Evolutionary conservation across 2,113 vertebrate genomes (phyloP).

Genomic region (Colius striatus): DNA sequence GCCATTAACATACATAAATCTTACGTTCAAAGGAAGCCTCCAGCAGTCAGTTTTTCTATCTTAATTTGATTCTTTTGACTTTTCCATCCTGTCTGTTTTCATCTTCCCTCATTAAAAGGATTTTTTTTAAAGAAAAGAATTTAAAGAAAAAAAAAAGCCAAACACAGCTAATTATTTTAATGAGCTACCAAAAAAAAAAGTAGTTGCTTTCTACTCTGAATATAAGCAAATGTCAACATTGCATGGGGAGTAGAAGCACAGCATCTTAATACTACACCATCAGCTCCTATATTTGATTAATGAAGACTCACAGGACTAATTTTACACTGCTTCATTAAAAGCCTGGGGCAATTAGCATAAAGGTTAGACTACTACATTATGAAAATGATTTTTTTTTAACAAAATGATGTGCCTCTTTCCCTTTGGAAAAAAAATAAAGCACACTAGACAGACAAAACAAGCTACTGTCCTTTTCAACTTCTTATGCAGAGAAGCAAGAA

Average conservation of each 20-base stretch:
- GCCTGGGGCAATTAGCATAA: conserved; percentile 63
- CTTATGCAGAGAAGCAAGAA: background rate
- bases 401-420: conserved; percentile 19
- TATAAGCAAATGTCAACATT: conserved; percentile 59
- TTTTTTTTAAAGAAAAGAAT: conserved; percentile 25
- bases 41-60: conserved; percentile 49
- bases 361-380: conserved; percentile 61
- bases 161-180: conserved; percentile 69
- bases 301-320: conserved; percentile 71
- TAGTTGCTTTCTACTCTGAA: conserved; percentile 26
- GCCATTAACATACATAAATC: conserved; percentile 36
- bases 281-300: conserved; percentile 67
- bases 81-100: conserved; percentile 50
- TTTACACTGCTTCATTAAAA: conserved; percentile 61
- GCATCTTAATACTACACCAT: conserved; percentile 7
- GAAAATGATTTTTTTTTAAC: conserved; percentile 4
- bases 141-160: background rate
- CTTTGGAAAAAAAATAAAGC: background rate
- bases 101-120: conserved; percentile 60
- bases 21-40: conserved; percentile 57
- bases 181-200: conserved; percentile 45
- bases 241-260: conserved; percentile 38
- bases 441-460: background rate
- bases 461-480: background rate
- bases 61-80: conserved; percentile 67